Evolutionary conservation across 2,888 invertebrate species (phyloP), one percentile per base, ranked within the genome.

Genomic region (Morpho helenor): DNA sequence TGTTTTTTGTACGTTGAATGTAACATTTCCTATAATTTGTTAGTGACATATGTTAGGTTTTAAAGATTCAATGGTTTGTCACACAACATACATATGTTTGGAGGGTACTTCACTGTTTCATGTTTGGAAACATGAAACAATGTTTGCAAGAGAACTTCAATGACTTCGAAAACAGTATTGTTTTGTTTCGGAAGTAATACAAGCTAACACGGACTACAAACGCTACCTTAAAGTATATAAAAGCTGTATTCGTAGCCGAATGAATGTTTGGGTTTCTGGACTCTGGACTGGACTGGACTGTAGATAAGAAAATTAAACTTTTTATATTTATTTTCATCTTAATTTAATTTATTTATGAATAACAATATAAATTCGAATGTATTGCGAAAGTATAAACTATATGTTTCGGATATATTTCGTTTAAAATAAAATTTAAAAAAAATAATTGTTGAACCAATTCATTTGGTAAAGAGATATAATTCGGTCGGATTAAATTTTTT

Each of bases 71-170:
- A 31, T 31, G 31, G 31, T 5, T 31, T 31, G 31, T 31, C 31
- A 31, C 31, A 31, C 31, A 31, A 31, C 1, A 5, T 5, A 31
- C 31, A 31, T 31, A 5, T 31, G 31, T 31, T 31, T 31, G 31
- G 31, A 31, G 31, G 52, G 45, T 52, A 44, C 48, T 47, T 41
- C 9, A 49, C 31, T 45, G 60, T 54, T 56, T 52, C 54, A 49
- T 83, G 80, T 83, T 84, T 83, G 77, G 83, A 72, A 80, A 82
- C 67, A 76, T 69, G 74, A 76, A 74, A 74, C 77, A 64, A 70
- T 82, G 82, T 80, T 83, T 82, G 74, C 61, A 73, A 79, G 79
- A 80, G 80, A 80, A 75, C 75, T 76, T 74, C 71, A 72, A 68
- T 65, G 68, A 63, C 67, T 71, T 69, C 67, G 68, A 72, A 79